A percentile compares a stretch with the other conserved stretches of the same genome.
Conservation (phyloP, 2,888 invertebrate genomes). For the Chloroclystis v-ata region DNA sequence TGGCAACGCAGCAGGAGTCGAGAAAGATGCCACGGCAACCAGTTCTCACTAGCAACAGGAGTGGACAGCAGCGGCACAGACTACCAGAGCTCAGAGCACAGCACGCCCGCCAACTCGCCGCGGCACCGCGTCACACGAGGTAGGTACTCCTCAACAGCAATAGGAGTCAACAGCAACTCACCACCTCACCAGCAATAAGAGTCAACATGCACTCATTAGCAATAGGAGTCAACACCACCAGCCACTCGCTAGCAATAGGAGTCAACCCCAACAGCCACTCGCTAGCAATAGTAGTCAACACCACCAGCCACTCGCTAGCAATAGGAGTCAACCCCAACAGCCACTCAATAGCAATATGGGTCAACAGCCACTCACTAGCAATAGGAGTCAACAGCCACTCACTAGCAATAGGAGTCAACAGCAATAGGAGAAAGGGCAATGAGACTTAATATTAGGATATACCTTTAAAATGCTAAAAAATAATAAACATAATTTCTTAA, state of each 20-base stretch:
- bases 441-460: too few species aligned
- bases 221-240: slow-evolving; percentile 83
- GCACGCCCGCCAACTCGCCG: slow-evolving; percentile 88
- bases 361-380: slow-evolving; percentile 71
- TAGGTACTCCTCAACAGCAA: slow-evolving; percentile 23
- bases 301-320: slow-evolving; percentile 87
- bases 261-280: slow-evolving; percentile 45
- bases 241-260: slow-evolving; percentile 82
- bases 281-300: slow-evolving; percentile 80
- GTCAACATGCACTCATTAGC: slow-evolving; percentile 64
- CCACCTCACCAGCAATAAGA: not conserved
- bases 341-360: slow-evolving; percentile 66
- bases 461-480: too few species aligned
- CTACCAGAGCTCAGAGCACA: slow-evolving; percentile 88
- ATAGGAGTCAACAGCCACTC: not conserved
- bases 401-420: slow-evolving; percentile 29
- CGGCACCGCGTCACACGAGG: slow-evolving; percentile 61
- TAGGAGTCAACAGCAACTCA: not conserved
- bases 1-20: slow-evolving; percentile 87
- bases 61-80: slow-evolving; percentile 85
- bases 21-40: slow-evolving; percentile 77
- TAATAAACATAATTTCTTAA: too few species aligned
- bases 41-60: slow-evolving; percentile 71
- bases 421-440: not conserved
- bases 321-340: slow-evolving; percentile 54